Percentiles rank a stretch among this genome's conserved stretches.
These are phyloP conservation scores for Macrobrachium rosenbergii DNA, from an alignment of 1,140 invertebrate species.

Conservation along the genomic window DNA sequence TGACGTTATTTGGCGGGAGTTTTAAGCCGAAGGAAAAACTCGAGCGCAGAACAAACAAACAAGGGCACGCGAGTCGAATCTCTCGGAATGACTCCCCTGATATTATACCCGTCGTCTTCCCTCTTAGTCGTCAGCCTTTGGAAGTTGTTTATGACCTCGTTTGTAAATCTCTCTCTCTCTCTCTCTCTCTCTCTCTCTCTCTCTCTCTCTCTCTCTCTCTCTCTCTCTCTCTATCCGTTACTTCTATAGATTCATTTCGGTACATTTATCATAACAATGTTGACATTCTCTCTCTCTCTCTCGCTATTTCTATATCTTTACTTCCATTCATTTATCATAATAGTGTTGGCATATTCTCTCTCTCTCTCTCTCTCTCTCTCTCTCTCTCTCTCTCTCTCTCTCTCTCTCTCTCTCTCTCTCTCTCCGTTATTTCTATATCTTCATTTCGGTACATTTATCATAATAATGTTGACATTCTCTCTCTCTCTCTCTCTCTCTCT, in stretches of 20 bases:
- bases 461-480: background rate
- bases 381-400: conserved; percentile 40
- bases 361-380: background rate
- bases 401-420: conserved; percentile 37
- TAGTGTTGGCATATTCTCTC: background rate
- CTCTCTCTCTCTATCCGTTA: conserved; percentile 14
- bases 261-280: too few relatives aligned
- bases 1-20: background rate
- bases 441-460: background rate
- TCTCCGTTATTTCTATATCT: background rate
- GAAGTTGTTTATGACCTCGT: too few relatives aligned
- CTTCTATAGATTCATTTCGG: background rate
- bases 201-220: conserved; percentile 44
- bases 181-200: conserved; percentile 44
- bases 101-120: too few relatives aligned
- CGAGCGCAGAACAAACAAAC: background rate
- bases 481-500: background rate
- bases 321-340: background rate
- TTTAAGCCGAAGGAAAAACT: background rate
- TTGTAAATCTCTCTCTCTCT: conserved; percentile 35
- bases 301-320: background rate
- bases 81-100: too few relatives aligned
- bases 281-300: background rate
- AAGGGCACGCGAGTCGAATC: too few relatives aligned
- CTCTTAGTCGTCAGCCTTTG: too few relatives aligned